Conservation (phyloP, 2,888 invertebrate genomes). For the Watsonalla cultraria region DNA sequence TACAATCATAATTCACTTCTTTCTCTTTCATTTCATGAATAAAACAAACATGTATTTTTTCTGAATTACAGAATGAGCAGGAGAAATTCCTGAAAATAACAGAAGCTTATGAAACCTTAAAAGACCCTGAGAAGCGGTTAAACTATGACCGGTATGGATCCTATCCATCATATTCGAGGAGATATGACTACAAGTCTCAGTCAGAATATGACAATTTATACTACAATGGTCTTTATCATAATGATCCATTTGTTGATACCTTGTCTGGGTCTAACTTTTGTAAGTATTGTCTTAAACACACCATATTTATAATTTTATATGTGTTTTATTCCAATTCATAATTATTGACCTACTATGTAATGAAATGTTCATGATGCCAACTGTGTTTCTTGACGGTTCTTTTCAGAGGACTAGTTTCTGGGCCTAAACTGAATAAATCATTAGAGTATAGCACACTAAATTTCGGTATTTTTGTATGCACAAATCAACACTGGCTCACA, state of each 20-base stretch:
- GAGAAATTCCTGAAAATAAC: constrained; percentile 88
- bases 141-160: constrained; percentile 90
- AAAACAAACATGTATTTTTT: background rate
- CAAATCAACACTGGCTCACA: too few relatives aligned
- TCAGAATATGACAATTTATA: constrained; percentile 87
- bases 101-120: constrained; percentile 91
- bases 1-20: too few relatives aligned
- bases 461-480: too few relatives aligned
- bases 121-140: constrained; percentile 87
- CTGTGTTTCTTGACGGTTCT: too few relatives aligned
- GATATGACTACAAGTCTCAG: constrained; percentile 79
- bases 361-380: too few relatives aligned
- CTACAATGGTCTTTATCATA: constrained; percentile 92
- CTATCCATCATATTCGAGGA: constrained; percentile 68
- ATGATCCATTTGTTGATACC: constrained; percentile 89
- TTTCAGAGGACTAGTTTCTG: too few relatives aligned
- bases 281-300: constrained; percentile 56
- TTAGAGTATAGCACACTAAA: too few relatives aligned
- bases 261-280: constrained; percentile 86
- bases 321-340: too few relatives aligned
- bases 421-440: too few relatives aligned
- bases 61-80: constrained; percentile 83
- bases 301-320: too few relatives aligned
- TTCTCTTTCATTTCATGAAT: too few relatives aligned
- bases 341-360: too few relatives aligned